A percentile compares a stretch with the other conserved stretches of the same genome.
phyloP scores from a whole-genome alignment of 2,797 vertebrate genomes.

The Peromyscus aztecus region DNA sequence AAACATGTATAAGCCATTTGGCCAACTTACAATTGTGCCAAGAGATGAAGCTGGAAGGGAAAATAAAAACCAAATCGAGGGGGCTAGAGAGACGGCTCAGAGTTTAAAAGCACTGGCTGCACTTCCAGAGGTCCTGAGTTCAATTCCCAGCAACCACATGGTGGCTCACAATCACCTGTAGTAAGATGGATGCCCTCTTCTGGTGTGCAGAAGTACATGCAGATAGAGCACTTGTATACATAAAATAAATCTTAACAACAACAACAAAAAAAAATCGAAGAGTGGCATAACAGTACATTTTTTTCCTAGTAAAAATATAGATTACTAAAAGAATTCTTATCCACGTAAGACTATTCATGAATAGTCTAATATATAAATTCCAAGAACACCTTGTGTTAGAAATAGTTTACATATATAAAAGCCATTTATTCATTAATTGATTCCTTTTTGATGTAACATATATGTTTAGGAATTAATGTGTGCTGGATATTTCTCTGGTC shows the following conservation, averaged over 20 bases:
- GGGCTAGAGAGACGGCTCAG: too few species aligned
- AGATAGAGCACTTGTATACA: too few species aligned
- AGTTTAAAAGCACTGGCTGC: too few species aligned
- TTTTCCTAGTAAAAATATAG: constrained; percentile 24
- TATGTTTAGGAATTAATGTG: neutral
- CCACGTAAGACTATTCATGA: neutral
- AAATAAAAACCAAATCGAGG: neutral
- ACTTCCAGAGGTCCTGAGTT: too few species aligned
- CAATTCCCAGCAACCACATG: too few species aligned
- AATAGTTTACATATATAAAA: neutral
- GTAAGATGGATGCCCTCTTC: too few species aligned
- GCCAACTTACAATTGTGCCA: neutral
- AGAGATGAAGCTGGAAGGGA: neutral
- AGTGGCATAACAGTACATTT: neutral
- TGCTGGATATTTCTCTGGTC: neutral
- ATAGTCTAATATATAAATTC: neutral
- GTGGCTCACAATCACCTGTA: too few species aligned
- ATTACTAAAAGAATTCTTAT: neutral
- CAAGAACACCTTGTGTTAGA: constrained; percentile 10
- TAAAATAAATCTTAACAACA: too few species aligned
- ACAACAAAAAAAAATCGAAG: neutral
- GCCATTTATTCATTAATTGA: neutral
- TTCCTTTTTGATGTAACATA: neutral
- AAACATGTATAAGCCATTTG: neutral
- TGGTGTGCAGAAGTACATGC: too few species aligned